A percentile compares a stretch with the other conserved stretches of the same genome.
Evolutionary conservation across 30 jellyfish, hydroid and myxozoan species (phyloP).

Genomic region (Hydractinia symbiolongicarpus): DNA sequence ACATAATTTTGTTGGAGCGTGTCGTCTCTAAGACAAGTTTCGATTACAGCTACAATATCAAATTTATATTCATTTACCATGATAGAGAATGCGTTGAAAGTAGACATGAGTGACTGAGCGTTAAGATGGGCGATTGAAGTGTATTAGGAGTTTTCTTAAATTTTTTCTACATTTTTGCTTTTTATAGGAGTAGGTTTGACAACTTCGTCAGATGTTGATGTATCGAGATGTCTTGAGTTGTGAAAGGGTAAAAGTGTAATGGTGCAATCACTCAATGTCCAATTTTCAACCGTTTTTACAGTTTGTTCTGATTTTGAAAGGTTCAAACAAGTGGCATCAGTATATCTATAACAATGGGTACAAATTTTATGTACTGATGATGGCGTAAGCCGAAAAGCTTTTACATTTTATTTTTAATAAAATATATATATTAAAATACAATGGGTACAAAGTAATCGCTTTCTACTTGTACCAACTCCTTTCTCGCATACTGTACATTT

Average conservation of each 20-base stretch:
- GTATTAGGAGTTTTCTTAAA: background rate
- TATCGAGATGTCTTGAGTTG: background rate
- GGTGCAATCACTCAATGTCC: background rate
- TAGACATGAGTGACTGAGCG: too few relatives aligned
- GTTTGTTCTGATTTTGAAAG: background rate
- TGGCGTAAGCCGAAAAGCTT: too few relatives aligned
- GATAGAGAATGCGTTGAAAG: too few relatives aligned
- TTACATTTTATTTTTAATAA: too few relatives aligned
- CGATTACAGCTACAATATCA: constrained; percentile 44
- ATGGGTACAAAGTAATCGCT: background rate
- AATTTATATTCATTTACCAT: background rate
- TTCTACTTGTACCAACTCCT: background rate
- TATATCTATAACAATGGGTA: background rate
- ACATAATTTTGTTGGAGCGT: constrained; percentile 32
- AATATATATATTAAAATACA: too few relatives aligned
- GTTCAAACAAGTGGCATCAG: background rate
- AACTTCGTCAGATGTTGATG: background rate
- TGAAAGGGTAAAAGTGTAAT: background rate
- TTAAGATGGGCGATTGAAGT: background rate
- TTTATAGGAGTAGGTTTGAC: background rate
- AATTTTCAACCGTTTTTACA: background rate
- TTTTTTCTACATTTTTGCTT: background rate
- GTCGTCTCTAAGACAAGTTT: constrained; percentile 57
- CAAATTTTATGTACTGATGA: too few relatives aligned
- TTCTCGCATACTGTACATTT: background rate